Conservation (phyloP, 2,113 vertebrate genomes). For the Gymnogyps californianus region DNA sequence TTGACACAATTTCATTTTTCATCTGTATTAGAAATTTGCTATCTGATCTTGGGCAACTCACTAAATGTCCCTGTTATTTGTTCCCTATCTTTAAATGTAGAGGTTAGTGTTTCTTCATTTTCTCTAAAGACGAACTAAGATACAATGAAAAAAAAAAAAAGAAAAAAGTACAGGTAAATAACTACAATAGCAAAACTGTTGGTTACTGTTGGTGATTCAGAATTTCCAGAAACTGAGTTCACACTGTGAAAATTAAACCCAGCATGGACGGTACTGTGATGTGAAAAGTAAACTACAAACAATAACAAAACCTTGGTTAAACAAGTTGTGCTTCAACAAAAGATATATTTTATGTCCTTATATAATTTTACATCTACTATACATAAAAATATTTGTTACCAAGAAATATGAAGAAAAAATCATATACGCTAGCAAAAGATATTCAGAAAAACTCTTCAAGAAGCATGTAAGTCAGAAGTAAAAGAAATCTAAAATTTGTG, state of each 20-base stretch:
- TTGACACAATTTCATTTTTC: neutral
- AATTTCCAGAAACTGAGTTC: neutral
- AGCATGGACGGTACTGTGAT: neutral
- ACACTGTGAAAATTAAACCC: neutral
- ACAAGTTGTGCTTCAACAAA: neutral
- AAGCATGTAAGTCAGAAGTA: neutral
- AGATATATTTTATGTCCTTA: neutral
- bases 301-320: neutral
- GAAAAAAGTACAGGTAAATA: neutral
- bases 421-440: neutral
- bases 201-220: neutral
- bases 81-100: neutral
- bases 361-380: neutral
- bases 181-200: neutral
- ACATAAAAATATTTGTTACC: neutral
- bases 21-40: neutral
- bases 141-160: too few species aligned
- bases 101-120: neutral
- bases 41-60: neutral
- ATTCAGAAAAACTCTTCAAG: neutral
- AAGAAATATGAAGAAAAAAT: neutral
- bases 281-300: neutral
- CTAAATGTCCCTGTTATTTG: neutral
- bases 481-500: neutral
- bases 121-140: neutral